Evolutionary conservation across 2,113 vertebrate genomes (phyloP).

Genomic region (Panthera leo): DNA sequence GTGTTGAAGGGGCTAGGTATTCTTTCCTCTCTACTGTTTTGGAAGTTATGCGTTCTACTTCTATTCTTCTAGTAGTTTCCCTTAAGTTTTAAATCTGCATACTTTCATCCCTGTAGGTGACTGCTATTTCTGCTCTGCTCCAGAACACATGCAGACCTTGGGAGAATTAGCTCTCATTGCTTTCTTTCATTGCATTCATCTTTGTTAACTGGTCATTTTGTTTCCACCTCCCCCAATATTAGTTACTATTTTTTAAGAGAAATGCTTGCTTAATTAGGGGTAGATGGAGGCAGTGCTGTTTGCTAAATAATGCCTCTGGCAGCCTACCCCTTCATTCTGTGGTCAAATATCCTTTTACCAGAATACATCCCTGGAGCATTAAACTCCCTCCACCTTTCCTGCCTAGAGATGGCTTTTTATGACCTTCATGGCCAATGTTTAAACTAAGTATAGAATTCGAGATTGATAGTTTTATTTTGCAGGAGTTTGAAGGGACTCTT

Average conservation of each 20-base stretch:
- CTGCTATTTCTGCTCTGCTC: not conserved
- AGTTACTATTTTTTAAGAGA: not conserved
- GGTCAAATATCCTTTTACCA: not conserved
- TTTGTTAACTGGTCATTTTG: constrained; percentile 23
- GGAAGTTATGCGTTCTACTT: not conserved
- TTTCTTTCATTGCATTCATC: not conserved
- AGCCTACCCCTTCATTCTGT: not conserved
- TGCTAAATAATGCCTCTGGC: not conserved
- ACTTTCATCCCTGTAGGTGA: not conserved
- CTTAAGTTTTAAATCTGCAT: not conserved
- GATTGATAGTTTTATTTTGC: not conserved
- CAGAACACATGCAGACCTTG: not conserved
- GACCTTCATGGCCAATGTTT: not conserved
- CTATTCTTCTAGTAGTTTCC: not conserved
- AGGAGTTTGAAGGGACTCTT: not conserved
- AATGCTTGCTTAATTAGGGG: not conserved
- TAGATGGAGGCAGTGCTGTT: not conserved
- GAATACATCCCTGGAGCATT: not conserved
- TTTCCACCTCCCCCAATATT: not conserved
- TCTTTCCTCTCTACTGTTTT: not conserved
- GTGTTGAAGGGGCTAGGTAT: not conserved
- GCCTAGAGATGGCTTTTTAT: not conserved
- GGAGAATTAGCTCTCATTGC: not conserved
- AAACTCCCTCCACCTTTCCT: not conserved
- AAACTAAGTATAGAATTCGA: not conserved